Conservation (phyloP, 1,140 invertebrate genomes). For the Dolichoris vasculosae region DNA sequence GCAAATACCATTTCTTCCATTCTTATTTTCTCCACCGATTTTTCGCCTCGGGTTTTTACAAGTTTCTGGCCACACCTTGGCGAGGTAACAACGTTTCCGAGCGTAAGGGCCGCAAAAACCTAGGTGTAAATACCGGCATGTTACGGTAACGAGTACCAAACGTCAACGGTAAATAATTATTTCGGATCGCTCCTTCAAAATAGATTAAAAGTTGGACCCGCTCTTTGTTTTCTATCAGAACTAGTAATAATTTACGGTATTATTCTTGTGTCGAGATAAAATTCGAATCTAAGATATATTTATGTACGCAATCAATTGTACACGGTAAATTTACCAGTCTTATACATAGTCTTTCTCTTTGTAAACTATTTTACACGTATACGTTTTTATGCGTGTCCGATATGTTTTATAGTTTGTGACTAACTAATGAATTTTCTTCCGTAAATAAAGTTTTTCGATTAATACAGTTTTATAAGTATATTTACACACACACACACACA, state of each 20-base stretch:
- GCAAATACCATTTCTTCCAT: conserved; percentile 3
- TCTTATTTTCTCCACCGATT: background rate
- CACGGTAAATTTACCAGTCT: background rate
- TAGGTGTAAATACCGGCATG: background rate
- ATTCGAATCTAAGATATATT: background rate
- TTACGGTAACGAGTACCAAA: background rate
- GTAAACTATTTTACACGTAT: background rate
- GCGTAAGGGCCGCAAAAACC: background rate
- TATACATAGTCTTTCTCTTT: background rate
- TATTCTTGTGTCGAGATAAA: background rate
- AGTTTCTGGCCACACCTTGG: background rate
- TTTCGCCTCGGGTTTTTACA: background rate
- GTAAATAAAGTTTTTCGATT: background rate
- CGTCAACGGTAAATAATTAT: background rate
- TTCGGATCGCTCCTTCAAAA: background rate
- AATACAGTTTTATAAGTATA: background rate
- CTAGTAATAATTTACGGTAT: background rate
- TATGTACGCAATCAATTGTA: background rate
- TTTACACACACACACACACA: no score
- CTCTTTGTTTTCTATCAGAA: background rate
- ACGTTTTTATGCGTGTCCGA: background rate
- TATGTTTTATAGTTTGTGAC: background rate
- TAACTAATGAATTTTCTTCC: no score
- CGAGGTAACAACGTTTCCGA: background rate
- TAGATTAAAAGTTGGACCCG: background rate